Percentiles rank a stretch among this genome's conserved stretches.
Evolutionary conservation across 2,888 invertebrate species (phyloP).

Genomic region (Lagria hirta): DNA sequence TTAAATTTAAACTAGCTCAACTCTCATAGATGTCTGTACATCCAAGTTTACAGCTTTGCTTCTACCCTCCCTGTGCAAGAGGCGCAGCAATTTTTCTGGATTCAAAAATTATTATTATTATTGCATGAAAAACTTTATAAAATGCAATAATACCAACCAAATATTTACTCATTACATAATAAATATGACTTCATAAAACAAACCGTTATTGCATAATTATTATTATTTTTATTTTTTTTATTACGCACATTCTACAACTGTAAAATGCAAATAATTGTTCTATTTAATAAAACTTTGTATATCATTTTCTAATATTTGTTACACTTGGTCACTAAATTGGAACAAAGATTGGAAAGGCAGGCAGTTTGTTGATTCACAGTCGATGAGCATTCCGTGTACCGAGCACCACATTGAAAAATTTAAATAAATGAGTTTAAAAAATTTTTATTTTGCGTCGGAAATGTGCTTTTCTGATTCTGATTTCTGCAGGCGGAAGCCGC

Average conservation of each 20-base stretch:
- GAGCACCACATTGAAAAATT: constrained; percentile 5
- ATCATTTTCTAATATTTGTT: constrained; percentile 39
- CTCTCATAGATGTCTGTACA: no score
- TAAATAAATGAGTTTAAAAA: constrained; percentile 27
- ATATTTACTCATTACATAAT: no score
- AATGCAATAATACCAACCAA: no score
- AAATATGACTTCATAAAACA: no score
- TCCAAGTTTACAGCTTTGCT: no score
- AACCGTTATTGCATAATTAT: no score
- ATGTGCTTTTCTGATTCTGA: constrained; percentile 36
- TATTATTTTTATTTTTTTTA: constrained; percentile 1
- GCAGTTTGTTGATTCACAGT: constrained; percentile 42
- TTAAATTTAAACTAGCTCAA: no score
- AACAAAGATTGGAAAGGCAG: constrained; percentile 50
- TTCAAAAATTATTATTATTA: no score
- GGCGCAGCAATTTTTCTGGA: no score
- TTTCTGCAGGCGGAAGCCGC: constrained; percentile 47
- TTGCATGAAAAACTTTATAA: no score
- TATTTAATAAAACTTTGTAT: constrained; percentile 7
- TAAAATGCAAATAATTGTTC: constrained; percentile 11
- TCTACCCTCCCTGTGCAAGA: no score
- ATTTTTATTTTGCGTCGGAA: constrained; percentile 30
- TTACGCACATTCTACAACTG: constrained; percentile 5
- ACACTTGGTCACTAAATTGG: constrained; percentile 53
- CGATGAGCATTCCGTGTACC: constrained; percentile 39